Base-by-base conservation (phyloP, 2,888 invertebrate species). In the Chrysolina haemoptera region DNA sequence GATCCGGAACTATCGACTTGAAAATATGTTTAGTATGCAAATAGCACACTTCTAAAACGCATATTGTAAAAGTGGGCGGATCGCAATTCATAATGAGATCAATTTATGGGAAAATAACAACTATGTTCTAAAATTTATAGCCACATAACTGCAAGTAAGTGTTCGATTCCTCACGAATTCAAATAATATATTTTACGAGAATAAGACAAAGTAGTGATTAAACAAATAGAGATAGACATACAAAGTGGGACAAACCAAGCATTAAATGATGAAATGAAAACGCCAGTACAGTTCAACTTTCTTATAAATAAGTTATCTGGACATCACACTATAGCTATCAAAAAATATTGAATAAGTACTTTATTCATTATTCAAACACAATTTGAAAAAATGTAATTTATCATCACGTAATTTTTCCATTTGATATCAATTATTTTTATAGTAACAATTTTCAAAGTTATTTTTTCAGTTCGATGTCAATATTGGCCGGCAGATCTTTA, bases 71-170 rank as follows among this genome's bases (percentile, higher is more conserved):
- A 67, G 67, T 67, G 18, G 67, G 67, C 67, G 67, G 35, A 67
- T 40, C 18, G 53, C 50, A 71, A 70, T 70, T 46, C 70, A 67
- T 75, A 72, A 75, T 72, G 72, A 75, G 72, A 72, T 70, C 72
- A 55, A 72, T 68, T 72, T 72, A 70, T 70, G 72, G 70, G 35
- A 68, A 74, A 74, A 71, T 72, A 72, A 72, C 69, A 43, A 50
- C 64, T 65, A 14, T 68, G 59, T 62, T 68, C 62, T 40, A 27
- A 62, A 71, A 74, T 71, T 71, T 74, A 71, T 64, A 40, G 70
- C 48, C 41, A 18, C 50, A 70, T 55, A 68, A 63, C 50, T 74
- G 27, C 71, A 53, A 40, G 53, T 67, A 20, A 67, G 55, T 43
- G 62, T 62, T 67, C 22, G 62, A 46, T 16, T 20, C 18, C 46